phyloP scores from a whole-genome alignment of 2,797 vertebrate species.

The Microhierax caerulescens region DNA sequence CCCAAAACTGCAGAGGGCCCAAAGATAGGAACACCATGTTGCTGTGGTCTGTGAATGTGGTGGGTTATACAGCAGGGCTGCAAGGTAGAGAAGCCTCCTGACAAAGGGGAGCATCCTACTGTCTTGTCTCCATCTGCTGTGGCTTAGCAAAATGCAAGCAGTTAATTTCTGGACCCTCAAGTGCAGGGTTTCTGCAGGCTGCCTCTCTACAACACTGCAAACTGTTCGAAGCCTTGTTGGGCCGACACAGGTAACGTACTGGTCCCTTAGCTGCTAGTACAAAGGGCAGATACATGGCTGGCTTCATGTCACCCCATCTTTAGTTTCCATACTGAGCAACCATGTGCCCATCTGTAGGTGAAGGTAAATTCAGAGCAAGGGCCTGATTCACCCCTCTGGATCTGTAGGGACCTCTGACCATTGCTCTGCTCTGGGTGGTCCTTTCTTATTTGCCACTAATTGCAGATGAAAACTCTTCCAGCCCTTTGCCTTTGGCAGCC shows the following conservation, averaged over 20 bases:
- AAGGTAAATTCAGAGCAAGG: background rate
- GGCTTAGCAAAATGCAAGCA: background rate
- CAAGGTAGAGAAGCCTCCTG: background rate
- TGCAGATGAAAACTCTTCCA: background rate
- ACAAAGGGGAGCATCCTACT: background rate
- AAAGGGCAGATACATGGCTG: accelerated
- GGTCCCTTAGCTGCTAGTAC: background rate
- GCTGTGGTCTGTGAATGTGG: background rate
- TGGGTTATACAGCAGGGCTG: background rate
- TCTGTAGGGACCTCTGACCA: background rate
- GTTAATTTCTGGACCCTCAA: background rate
- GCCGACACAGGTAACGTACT: background rate
- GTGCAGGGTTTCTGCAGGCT: background rate
- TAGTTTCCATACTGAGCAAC: background rate
- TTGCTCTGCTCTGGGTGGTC: background rate
- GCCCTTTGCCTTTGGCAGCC: background rate
- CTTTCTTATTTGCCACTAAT: background rate
- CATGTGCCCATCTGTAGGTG: background rate
- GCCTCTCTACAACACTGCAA: background rate
- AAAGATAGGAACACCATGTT: background rate
- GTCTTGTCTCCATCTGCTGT: background rate
- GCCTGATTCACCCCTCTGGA: background rate
- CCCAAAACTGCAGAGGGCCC: background rate
- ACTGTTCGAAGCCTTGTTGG: background rate
- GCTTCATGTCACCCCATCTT: background rate